phyloP scores from a whole-genome alignment of 1,140 invertebrate species.

The Philopotamus ludificatus region DNA sequence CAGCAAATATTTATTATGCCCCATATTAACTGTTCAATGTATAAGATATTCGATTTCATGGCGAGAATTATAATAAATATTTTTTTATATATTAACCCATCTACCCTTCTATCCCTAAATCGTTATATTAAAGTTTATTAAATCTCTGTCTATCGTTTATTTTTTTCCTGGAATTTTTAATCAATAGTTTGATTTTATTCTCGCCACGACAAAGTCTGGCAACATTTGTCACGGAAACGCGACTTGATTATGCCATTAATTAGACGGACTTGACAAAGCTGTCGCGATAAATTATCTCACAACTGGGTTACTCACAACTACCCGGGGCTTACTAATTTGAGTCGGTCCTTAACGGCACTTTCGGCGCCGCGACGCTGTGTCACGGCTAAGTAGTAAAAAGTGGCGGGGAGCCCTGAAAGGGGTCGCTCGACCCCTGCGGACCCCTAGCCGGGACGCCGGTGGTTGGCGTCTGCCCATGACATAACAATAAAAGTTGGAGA shows the following conservation, averaged over 20 bases:
- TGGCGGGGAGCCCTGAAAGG: slow-evolving; percentile 20
- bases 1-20: neutral
- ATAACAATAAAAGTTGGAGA: slow-evolving; percentile 31
- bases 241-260: neutral
- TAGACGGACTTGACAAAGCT: neutral
- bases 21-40: no score
- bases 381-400: slow-evolving; percentile 29
- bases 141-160: no score
- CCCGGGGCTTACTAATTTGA: slow-evolving; percentile 2
- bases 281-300: neutral
- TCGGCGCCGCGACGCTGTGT: neutral
- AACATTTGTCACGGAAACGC: no score
- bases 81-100: no score
- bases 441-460: neutral
- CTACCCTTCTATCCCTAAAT: no score
- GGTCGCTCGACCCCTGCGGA: neutral
- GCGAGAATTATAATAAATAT: no score
- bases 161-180: no score
- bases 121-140: no score
- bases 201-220: no score
- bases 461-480: slow-evolving; percentile 22
- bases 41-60: no score
- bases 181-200: no score
- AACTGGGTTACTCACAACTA: neutral
- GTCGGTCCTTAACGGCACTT: slow-evolving; percentile 19